These are phyloP conservation scores for Australoheros facetus DNA, from an alignment of 2,797 vertebrate genomes.

Conservation along the genomic window DNA sequence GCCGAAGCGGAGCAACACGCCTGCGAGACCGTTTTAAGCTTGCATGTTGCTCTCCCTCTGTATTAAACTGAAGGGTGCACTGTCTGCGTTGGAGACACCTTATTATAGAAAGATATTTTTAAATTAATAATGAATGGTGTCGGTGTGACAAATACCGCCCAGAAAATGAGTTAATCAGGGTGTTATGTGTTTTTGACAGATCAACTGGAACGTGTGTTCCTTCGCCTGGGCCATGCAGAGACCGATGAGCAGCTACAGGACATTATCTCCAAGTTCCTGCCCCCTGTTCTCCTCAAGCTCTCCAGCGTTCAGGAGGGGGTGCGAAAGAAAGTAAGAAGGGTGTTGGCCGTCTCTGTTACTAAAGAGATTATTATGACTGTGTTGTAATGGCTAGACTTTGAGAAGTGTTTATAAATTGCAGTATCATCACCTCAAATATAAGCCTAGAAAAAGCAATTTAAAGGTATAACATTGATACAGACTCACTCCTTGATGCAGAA, in stretches of 20 bases:
- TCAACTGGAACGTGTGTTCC: slow-evolving; percentile 97
- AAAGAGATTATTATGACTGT: neutral
- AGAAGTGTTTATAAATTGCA: neutral
- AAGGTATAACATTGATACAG: neutral
- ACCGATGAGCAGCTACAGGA: slow-evolving; percentile 97
- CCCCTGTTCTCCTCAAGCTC: slow-evolving; percentile 96
- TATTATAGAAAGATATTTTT: neutral
- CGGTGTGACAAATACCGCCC: neutral
- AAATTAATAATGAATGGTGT: neutral
- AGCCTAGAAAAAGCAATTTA: neutral
- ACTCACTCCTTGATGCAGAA: neutral
- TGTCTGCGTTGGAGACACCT: neutral
- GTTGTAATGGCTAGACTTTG: neutral
- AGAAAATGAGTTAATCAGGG: neutral
- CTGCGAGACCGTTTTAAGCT: neutral
- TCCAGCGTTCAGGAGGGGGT: slow-evolving; percentile 98
- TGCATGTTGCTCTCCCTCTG: neutral
- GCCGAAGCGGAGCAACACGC: neutral
- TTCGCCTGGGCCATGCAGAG: slow-evolving; percentile 97
- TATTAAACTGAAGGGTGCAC: slow-evolving; percentile 17
- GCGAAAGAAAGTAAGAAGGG: slow-evolving; percentile 91
- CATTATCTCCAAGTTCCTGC: slow-evolving; percentile 98
- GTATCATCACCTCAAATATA: neutral
- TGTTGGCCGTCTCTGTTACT: slow-evolving; percentile 11
- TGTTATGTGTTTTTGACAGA: slow-evolving; percentile 79